Percentiles rank a stretch among this genome's conserved stretches.
Evolutionary conservation across 1,140 invertebrate species (phyloP).

Genomic region (Telenomus remus): DNA sequence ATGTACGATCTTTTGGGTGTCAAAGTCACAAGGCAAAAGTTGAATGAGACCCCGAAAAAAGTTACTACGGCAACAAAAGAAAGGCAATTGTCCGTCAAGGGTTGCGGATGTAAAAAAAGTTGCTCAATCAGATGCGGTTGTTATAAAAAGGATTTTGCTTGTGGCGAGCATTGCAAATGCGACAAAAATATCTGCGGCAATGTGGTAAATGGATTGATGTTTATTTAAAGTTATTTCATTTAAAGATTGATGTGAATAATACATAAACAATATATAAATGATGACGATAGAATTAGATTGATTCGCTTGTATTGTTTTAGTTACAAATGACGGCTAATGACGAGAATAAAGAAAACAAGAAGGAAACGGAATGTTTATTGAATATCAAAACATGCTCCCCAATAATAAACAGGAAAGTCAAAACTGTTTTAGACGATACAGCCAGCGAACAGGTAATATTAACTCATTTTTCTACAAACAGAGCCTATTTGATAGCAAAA

Average conservation of each 20-base stretch:
- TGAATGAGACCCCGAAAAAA: conserved; percentile 6
- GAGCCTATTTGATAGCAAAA: too few species aligned
- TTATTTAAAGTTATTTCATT: conserved; percentile 2
- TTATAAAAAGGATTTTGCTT: conserved; percentile 26
- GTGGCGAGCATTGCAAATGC: conserved; percentile 33
- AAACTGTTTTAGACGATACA: too few species aligned
- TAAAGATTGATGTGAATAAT: background rate
- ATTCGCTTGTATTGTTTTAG: too few species aligned
- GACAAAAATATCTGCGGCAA: conserved; percentile 17
- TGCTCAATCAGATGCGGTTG: conserved; percentile 32
- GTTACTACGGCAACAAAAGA: background rate
- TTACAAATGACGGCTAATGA: too few species aligned
- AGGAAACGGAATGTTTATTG: too few species aligned
- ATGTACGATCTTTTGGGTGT: conserved; percentile 15
- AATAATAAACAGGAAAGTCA: too few species aligned
- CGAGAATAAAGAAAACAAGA: too few species aligned
- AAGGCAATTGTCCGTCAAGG: conserved; percentile 15
- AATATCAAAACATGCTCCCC: too few species aligned
- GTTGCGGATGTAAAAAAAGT: conserved; percentile 35
- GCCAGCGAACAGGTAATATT: too few species aligned
- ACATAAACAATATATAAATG: background rate
- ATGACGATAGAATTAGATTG: too few species aligned
- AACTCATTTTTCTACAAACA: too few species aligned
- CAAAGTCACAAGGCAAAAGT: conserved; percentile 27
- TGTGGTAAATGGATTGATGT: conserved; percentile 7